Conservation (phyloP, 2,797 vertebrate species). For the Carcharodon carcharias region DNA sequence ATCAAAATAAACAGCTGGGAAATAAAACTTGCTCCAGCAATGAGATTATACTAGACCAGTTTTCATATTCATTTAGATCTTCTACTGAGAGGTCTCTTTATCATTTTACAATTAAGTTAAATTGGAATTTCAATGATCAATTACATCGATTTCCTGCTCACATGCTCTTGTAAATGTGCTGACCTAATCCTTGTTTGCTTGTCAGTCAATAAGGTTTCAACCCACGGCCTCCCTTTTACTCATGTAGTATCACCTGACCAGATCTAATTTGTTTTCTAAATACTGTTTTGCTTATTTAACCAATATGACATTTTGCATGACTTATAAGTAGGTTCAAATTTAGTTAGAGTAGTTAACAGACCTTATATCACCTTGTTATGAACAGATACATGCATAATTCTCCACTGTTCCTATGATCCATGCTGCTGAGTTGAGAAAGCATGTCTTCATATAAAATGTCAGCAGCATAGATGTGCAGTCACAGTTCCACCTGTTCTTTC, state of each 20-base stretch:
- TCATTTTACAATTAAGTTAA: conserved; percentile 16
- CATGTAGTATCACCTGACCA: not conserved
- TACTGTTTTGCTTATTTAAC: not conserved
- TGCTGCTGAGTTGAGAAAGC: not conserved
- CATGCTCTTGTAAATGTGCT: not conserved
- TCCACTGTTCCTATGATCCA: not conserved
- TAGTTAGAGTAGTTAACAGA: not conserved
- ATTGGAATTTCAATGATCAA: not conserved
- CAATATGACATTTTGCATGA: not conserved
- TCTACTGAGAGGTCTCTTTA: not conserved
- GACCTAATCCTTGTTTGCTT: not conserved
- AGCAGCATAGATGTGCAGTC: not conserved
- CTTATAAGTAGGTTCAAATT: not conserved
- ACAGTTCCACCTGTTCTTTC: not conserved
- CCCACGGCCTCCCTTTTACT: not conserved
- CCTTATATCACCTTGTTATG: not conserved
- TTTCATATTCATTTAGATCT: not conserved
- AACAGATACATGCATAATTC: not conserved
- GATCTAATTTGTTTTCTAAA: not conserved
- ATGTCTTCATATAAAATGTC: not conserved
- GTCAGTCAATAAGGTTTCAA: not conserved
- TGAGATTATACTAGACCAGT: not conserved
- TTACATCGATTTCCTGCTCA: not conserved
- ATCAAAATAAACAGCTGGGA: not conserved
- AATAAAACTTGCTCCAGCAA: not conserved